Conservation (phyloP, 2,888 invertebrate species). For the Meteorus colon region DNA sequence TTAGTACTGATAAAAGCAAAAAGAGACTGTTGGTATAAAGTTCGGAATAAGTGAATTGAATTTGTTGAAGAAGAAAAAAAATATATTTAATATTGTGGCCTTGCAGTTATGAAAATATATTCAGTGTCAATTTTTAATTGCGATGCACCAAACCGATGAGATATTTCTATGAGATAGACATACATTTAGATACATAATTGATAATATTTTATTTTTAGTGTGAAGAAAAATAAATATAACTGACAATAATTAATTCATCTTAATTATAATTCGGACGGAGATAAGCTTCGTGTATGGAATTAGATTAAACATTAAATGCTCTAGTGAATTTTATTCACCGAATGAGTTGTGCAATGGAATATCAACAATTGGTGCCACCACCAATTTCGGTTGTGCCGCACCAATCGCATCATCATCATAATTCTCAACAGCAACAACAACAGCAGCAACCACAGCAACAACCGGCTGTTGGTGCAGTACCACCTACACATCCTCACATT, state of each 20-base stretch:
- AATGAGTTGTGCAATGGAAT: constrained; percentile 72
- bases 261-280: no score
- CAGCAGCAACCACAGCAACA: constrained; percentile 57
- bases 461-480: constrained; percentile 39
- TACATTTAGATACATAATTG: background rate
- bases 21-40: constrained; percentile 26
- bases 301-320: constrained; percentile 53
- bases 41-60: constrained; percentile 17
- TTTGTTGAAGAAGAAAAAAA: background rate
- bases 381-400: constrained; percentile 70
- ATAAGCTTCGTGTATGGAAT: background rate
- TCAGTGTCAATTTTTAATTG: background rate
- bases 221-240: background rate
- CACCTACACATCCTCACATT: constrained; percentile 67
- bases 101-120: background rate
- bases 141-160: no score
- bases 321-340: constrained; percentile 50
- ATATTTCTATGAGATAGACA: background rate
- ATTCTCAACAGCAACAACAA: constrained; percentile 57
- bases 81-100: no score
- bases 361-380: constrained; percentile 76
- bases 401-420: constrained; percentile 68
- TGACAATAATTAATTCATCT: background rate
- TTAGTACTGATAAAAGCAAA: background rate
- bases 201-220: background rate